Percentiles rank a stretch among this genome's conserved stretches.
Evolutionary conservation across 2,888 invertebrate genomes (phyloP).

Genomic region (Pyrocoelia pectoralis): DNA sequence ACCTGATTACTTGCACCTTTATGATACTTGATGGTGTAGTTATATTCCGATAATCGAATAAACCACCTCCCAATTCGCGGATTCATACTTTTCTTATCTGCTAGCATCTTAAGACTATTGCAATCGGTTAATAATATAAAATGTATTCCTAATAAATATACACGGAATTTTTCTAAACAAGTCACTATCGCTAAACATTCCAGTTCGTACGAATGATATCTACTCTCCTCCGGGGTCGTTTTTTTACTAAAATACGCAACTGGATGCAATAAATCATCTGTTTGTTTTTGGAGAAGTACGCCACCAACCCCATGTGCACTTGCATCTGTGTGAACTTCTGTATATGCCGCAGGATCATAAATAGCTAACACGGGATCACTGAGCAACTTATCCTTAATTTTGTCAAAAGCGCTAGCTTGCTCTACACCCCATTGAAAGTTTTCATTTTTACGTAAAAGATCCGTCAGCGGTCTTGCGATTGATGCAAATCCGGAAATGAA

Average conservation of each 20-base stretch:
- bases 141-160: slow-evolving; percentile 41
- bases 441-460: too few relatives aligned
- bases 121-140: slow-evolving; percentile 51
- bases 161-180: slow-evolving; percentile 44
- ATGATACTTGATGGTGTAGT: slow-evolving; percentile 33
- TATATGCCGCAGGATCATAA: slow-evolving; percentile 37
- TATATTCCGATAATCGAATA: slow-evolving; percentile 31
- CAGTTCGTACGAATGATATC: slow-evolving; percentile 47
- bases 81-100: slow-evolving; percentile 1
- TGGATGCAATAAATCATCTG: not conserved
- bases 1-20: slow-evolving; percentile 24
- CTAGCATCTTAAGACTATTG: slow-evolving; percentile 29
- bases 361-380: slow-evolving; percentile 36
- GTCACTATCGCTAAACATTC: slow-evolving; percentile 50
- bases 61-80: slow-evolving; percentile 20
- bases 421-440: too few relatives aligned
- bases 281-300: not conserved
- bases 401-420: too few relatives aligned
- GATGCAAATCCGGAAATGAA: slow-evolving; percentile 42
- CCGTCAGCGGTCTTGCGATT: slow-evolving; percentile 39
- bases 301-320: slow-evolving; percentile 27
- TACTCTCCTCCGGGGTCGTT: slow-evolving; percentile 42
- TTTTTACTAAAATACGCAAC: slow-evolving; percentile 46
- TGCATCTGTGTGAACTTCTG: slow-evolving; percentile 43
- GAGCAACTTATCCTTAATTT: slow-evolving; percentile 33